These are phyloP conservation scores for Cantharis nigra DNA, from an alignment of 2,888 invertebrate genomes.

Conservation along the genomic window DNA sequence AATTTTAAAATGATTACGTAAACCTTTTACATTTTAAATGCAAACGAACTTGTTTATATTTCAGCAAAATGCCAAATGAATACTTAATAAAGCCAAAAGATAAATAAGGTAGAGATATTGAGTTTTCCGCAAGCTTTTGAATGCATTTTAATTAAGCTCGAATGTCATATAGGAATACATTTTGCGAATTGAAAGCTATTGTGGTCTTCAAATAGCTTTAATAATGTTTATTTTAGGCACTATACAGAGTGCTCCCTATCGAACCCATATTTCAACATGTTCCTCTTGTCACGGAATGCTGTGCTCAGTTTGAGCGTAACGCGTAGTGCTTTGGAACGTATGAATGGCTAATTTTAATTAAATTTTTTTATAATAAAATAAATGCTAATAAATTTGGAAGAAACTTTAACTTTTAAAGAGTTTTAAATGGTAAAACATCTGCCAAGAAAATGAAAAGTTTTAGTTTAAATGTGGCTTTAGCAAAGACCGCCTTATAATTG, in stretches of 20 bases:
- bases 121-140: conserved; percentile 4
- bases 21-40: neutral
- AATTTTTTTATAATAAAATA: conserved; percentile 2
- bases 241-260: neutral
- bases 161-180: conserved; percentile 8
- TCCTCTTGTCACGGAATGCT: neutral
- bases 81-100: neutral
- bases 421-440: neutral
- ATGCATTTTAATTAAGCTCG: conserved; percentile 17
- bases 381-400: neutral
- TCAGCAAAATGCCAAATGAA: neutral
- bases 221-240: conserved; percentile 11
- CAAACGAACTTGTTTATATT: neutral
- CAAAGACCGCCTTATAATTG: neutral
- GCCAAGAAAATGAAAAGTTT: conserved; percentile 1
- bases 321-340: neutral
- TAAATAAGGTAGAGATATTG: neutral
- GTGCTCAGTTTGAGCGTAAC: neutral
- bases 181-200: conserved; percentile 5
- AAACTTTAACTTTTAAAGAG: neutral
- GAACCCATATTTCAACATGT: conserved; percentile 9
- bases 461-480: neutral
- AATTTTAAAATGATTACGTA: neutral
- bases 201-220: conserved; percentile 11
- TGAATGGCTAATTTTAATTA: conserved; percentile 13